Conservation (phyloP, 2,888 invertebrate species). For the Furcula furcula region DNA sequence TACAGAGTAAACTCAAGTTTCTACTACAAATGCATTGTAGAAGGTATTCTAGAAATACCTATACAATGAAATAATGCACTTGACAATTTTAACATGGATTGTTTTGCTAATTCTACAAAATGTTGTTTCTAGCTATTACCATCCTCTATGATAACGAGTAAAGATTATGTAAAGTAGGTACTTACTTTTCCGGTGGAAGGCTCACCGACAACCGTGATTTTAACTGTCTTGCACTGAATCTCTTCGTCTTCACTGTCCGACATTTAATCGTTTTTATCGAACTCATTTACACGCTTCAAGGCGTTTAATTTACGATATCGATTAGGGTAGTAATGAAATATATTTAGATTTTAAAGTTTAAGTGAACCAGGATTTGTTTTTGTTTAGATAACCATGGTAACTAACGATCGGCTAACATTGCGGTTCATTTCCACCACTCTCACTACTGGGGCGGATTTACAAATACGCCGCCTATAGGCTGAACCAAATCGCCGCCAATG, state of each 20-base stretch:
- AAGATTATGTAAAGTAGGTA: conserved; percentile 21
- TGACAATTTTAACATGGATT: too few species aligned
- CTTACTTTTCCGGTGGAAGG: conserved; percentile 91
- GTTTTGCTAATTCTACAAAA: too few species aligned
- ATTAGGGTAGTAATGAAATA: too few species aligned
- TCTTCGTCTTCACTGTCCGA: conserved; percentile 85
- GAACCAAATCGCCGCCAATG: too few species aligned
- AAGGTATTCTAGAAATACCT: too few species aligned
- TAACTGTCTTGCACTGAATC: conserved; percentile 83
- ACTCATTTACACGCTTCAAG: conserved; percentile 18
- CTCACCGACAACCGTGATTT: conserved; percentile 91
- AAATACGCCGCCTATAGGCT: too few species aligned
- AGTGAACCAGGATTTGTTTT: conserved; percentile 16
- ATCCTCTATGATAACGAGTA: background rate
- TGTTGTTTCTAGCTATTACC: too few species aligned
- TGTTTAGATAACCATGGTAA: conserved; percentile 2
- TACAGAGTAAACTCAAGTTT: too few species aligned
- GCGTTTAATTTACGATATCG: conserved; percentile 6
- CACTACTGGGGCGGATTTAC: too few species aligned
- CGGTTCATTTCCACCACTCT: too few species aligned
- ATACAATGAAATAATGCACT: too few species aligned
- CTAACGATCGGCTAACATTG: background rate
- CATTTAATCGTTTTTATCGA: conserved; percentile 60
- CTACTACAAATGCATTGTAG: too few species aligned
- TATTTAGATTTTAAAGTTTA: conserved; percentile 1